Percentiles rank a stretch among this genome's conserved stretches.
These are phyloP conservation scores for Hassar affinis DNA, from an alignment of 2,113 vertebrate species.

Conservation along the genomic window DNA sequence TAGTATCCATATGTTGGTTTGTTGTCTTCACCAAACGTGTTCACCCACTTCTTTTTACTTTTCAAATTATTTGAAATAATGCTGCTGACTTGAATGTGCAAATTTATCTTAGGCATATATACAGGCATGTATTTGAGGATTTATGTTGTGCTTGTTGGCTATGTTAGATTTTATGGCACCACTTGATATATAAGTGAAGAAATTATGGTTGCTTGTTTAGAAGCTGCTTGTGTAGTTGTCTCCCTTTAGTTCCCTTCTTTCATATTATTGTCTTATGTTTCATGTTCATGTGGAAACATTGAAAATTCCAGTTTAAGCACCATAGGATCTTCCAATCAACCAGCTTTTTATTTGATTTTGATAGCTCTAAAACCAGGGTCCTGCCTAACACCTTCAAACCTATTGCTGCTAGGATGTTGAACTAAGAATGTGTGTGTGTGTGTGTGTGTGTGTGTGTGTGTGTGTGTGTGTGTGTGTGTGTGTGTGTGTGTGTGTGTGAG, in stretches of 20 bases:
- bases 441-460: background rate
- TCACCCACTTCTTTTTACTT: background rate
- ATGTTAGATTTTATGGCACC: background rate
- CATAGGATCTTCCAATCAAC: background rate
- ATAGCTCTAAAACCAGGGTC: conserved; percentile 48
- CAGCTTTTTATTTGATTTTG: background rate
- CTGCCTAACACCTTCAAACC: conserved; percentile 43
- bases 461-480: background rate
- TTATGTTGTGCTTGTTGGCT: background rate
- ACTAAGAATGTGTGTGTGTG: too few species aligned
- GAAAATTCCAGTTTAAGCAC: background rate
- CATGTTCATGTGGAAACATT: background rate
- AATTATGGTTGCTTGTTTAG: background rate
- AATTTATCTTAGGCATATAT: background rate
- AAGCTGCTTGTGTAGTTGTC: background rate
- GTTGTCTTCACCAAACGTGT: background rate
- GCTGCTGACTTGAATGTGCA: background rate
- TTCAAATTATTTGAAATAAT: background rate
- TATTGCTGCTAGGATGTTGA: conserved; percentile 11
- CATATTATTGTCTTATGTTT: background rate
- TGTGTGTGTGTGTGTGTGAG: background rate
- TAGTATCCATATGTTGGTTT: background rate
- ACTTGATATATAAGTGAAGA: background rate
- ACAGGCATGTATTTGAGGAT: background rate
- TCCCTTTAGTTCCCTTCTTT: background rate